Evolutionary conservation across 2,797 vertebrate species (phyloP).

Genomic region (Mormyrus hasselquistii): DNA sequence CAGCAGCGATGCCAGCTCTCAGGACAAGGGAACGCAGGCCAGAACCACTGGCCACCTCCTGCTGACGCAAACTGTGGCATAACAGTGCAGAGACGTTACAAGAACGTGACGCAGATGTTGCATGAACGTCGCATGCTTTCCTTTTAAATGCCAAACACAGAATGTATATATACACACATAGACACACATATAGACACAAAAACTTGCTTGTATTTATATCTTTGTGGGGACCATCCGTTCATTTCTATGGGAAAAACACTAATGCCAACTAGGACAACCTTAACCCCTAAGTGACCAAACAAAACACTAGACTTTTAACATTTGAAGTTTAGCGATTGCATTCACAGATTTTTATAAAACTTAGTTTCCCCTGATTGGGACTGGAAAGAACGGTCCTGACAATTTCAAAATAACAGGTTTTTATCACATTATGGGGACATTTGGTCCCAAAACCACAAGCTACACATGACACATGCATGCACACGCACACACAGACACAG

Average conservation of each 20-base stretch:
- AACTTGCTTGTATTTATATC: background rate
- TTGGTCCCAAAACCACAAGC: background rate
- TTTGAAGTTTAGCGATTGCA: background rate
- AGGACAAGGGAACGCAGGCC: background rate
- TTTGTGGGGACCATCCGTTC: background rate
- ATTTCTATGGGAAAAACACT: background rate
- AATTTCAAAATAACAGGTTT: background rate
- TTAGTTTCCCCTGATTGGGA: background rate
- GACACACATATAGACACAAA: background rate
- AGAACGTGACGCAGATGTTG: background rate
- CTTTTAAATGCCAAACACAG: background rate
- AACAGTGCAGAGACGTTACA: background rate
- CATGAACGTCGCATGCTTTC: background rate
- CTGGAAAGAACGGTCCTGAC: background rate
- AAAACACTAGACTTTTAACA: background rate
- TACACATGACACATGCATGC: background rate
- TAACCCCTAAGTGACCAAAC: background rate
- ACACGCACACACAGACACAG: too few species aligned
- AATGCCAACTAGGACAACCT: background rate
- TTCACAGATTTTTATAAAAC: background rate
- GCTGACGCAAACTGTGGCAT: background rate
- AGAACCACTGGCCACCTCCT: background rate
- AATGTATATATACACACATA: background rate
- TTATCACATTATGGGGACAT: background rate
- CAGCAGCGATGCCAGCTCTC: conserved; percentile 1